Evolutionary conservation across 1,140 invertebrate genomes (phyloP).

Genomic region (Helicorthomorpha holstii): DNA sequence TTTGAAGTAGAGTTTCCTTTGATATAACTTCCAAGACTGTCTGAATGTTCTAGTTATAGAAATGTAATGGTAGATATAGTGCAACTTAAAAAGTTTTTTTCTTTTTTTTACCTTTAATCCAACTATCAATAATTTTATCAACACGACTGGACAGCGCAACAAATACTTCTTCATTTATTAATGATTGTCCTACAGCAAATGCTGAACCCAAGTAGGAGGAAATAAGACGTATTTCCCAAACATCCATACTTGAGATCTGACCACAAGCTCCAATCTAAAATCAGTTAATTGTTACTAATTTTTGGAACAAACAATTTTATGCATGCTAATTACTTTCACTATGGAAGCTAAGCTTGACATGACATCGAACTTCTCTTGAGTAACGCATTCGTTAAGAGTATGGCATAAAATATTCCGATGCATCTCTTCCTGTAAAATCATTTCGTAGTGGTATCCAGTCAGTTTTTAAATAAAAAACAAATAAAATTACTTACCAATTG

Average conservation of each 20-base stretch:
- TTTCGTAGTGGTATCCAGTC: slow-evolving; percentile 3
- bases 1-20: too few species aligned
- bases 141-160: background rate
- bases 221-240: background rate
- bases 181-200: background rate
- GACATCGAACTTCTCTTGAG: slow-evolving; percentile 63
- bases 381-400: slow-evolving; percentile 67
- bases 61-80: too few species aligned
- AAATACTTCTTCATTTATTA: background rate
- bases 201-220: background rate
- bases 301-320: background rate
- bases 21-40: too few species aligned
- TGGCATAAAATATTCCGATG: slow-evolving; percentile 46
- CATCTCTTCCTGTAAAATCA: slow-evolving; percentile 15
- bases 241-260: too few species aligned
- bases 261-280: too few species aligned
- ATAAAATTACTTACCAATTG: background rate
- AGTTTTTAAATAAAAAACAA: background rate
- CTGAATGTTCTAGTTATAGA: too few species aligned
- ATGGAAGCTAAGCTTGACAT: slow-evolving; percentile 45
- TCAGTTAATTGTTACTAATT: too few species aligned
- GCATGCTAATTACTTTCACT: background rate
- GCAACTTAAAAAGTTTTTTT: too few species aligned
- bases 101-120: background rate
- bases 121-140: background rate